Base-by-base conservation (phyloP, 2,797 vertebrate genomes). In the Falco columbarius region DNA sequence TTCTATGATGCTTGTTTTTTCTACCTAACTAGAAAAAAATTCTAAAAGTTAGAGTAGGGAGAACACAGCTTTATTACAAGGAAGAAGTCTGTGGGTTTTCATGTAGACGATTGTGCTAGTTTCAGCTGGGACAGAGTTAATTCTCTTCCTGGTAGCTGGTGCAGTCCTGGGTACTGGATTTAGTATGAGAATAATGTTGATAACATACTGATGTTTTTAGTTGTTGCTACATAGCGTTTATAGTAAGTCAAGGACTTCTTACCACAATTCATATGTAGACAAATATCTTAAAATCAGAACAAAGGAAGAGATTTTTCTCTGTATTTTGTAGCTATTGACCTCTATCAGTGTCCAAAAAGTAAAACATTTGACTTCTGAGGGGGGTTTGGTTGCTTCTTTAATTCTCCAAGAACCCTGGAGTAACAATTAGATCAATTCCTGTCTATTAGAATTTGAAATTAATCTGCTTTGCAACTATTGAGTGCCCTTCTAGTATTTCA, bases 401-500 rank as follows among this genome's bases (percentile, higher is more conserved):
- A 68, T 92, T 89, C 47, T 84, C 38, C 26, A 79, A 73, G 84
- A 73, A 86, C 81, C 74, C 30, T 81, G 26, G 55, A 74, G 54
- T 51, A 63, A 90, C 71, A 26, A 92, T 95, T 95, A 91, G 90
- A 96, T 96, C 93, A 91, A 95, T 92, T 97, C 38, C 79, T 93
- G 83, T 86, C 94, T 54, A 79, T 96, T 95, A 96, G 79, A 95
- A 95, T 95, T 94, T 95, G 70, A 94, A 96, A 95, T 91, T n/a
- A 90, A 92, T 96, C 86, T 95, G 52, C 95, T 97, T 95, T 94
- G 61, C 56, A 89, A 59, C 71, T 40, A 77, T 59, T 49, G 36
- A 91, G 55, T 61, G 44, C 56, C 80, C 61, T 90, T 80, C 34
- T 96, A 86, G 52, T 74, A 87, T 89, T 91, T 79, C 70, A 93